A percentile compares a stretch with the other conserved stretches of the same genome.
These are phyloP conservation scores for Macrosiphum euphorbiae DNA, from an alignment of 2,888 invertebrate genomes.

Conservation along the genomic window DNA sequence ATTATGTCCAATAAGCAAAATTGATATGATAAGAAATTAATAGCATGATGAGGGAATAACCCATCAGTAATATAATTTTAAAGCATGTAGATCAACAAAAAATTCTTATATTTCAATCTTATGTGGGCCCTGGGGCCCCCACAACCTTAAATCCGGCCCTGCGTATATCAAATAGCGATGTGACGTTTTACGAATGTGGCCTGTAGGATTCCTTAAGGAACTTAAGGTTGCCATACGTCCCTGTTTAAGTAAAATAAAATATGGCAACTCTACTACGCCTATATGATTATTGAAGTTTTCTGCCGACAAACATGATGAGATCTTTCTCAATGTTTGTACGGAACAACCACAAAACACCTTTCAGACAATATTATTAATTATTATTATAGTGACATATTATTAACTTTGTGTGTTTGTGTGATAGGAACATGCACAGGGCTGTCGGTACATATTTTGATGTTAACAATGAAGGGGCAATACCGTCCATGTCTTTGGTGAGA, in stretches of 20 bases:
- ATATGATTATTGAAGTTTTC: background rate
- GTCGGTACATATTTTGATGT: constrained; percentile 96
- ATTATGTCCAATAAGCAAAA: too few species aligned
- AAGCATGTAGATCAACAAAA: too few species aligned
- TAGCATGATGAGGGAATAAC: too few species aligned
- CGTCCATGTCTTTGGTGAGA: constrained; percentile 81
- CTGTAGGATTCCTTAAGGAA: background rate
- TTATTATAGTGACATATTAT: background rate
- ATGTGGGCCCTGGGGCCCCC: too few species aligned
- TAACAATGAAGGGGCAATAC: constrained; percentile 80
- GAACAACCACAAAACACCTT: background rate
- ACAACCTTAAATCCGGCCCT: too few species aligned
- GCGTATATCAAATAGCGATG: too few species aligned
- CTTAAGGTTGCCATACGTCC: background rate
- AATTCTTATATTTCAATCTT: too few species aligned
- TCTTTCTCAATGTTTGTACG: background rate
- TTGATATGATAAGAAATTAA: too few species aligned
- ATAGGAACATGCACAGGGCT: constrained; percentile 96
- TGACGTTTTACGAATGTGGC: background rate
- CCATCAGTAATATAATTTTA: too few species aligned
- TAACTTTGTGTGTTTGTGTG: constrained; percentile 68
- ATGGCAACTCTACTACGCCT: background rate
- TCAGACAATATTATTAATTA: background rate
- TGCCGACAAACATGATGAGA: background rate
- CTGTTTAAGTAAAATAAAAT: too few species aligned